These are phyloP conservation scores for Nasua narica DNA, from an alignment of 2,797 vertebrate species.

Conservation along the genomic window DNA sequence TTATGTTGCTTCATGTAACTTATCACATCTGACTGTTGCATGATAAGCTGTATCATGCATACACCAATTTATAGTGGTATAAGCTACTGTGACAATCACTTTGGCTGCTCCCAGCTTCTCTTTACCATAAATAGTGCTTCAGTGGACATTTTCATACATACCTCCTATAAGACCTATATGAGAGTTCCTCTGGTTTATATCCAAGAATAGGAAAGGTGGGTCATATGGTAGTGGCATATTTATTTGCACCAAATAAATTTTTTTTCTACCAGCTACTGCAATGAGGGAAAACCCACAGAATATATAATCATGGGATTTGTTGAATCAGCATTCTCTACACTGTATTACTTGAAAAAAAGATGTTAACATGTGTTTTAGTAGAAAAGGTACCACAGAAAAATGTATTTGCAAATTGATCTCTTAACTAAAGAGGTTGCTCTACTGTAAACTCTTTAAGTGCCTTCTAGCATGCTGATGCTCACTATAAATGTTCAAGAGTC, in stretches of 20 bases:
- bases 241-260: not conserved
- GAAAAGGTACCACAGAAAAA: not conserved
- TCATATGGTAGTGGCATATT: not conserved
- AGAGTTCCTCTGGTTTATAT: not conserved
- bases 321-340: not conserved
- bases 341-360: not conserved
- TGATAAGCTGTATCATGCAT: not conserved
- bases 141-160: not conserved
- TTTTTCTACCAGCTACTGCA: not conserved
- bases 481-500: not conserved
- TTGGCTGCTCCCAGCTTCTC: not conserved
- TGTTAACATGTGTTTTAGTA: not conserved
- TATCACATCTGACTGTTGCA: not conserved
- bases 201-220: not conserved
- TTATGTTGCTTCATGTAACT: not conserved
- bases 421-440: not conserved
- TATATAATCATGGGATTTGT: not conserved
- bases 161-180: not conserved
- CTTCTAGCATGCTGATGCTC: not conserved
- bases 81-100: not conserved
- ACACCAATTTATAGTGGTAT: not conserved
- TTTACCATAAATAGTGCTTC: not conserved
- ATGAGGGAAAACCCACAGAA: not conserved
- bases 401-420: not conserved
- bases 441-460: not conserved